A percentile compares a stretch with the other conserved stretches of the same genome.
Evolutionary conservation across 1,140 invertebrate genomes (phyloP).

Genomic region (Tetragonula clypearis): DNA sequence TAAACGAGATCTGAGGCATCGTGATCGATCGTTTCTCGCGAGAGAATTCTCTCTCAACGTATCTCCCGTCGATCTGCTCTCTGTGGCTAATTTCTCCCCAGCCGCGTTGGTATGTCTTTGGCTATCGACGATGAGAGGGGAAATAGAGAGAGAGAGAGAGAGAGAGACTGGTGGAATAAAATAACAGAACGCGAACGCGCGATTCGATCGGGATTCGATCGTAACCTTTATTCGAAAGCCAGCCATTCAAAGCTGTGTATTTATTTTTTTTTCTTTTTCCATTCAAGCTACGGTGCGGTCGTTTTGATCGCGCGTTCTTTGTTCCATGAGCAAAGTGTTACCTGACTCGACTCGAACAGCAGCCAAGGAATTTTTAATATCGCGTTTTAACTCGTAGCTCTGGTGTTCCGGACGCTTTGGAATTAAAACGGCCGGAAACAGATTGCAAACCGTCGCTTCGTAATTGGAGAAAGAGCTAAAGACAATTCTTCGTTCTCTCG

Average conservation of each 20-base stretch:
- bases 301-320: not conserved
- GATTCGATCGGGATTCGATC: not conserved
- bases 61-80: not conserved
- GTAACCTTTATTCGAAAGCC: not conserved
- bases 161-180: not conserved
- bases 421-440: not conserved
- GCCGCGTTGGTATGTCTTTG: no score
- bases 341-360: no score
- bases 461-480: not conserved
- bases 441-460: not conserved
- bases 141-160: accelerated
- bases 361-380: constrained; percentile 24
- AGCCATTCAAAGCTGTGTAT: not conserved
- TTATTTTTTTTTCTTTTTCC: not conserved
- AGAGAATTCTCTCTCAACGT: not conserved
- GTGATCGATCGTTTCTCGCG: not conserved
- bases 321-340: no score
- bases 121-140: no score
- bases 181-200: not conserved
- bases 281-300: not conserved
- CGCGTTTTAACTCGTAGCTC: not conserved
- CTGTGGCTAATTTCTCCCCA: not conserved
- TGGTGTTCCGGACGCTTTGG: not conserved
- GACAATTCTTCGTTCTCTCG: not conserved
- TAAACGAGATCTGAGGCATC: not conserved